Conservation (phyloP, 1,140 invertebrate genomes). For the Saccostrea echinata region DNA sequence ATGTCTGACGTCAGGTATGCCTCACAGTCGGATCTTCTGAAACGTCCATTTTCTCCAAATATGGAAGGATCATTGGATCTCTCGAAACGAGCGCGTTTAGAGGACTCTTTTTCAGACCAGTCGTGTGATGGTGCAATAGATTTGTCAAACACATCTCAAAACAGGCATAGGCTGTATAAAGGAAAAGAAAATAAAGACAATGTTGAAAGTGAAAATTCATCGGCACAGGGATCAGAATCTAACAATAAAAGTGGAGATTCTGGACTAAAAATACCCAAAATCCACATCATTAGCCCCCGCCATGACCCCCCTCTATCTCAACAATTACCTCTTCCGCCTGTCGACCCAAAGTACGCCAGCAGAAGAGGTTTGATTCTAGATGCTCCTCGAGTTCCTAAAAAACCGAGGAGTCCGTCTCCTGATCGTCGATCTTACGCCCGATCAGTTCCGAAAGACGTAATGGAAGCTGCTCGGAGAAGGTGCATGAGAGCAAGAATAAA, state of each 20-base stretch:
- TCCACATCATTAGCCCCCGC: slow-evolving; percentile 71
- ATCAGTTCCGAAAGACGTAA: slow-evolving; percentile 72
- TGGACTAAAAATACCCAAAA: slow-evolving; percentile 67
- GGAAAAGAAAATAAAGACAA: slow-evolving; percentile 62
- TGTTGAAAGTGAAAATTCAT: slow-evolving; percentile 37
- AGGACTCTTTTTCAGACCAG: slow-evolving; percentile 44
- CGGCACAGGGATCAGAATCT: slow-evolving; percentile 56
- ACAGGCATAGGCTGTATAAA: slow-evolving; percentile 36
- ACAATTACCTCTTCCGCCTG: slow-evolving; percentile 70
- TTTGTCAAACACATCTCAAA: slow-evolving; percentile 57
- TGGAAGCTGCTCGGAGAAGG: slow-evolving; percentile 69
- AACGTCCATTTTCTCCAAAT: slow-evolving; percentile 61
- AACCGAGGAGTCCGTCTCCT: slow-evolving; percentile 70
- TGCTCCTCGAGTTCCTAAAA: slow-evolving; percentile 71
- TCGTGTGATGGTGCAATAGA: slow-evolving; percentile 66
- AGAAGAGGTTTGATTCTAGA: slow-evolving; percentile 75
- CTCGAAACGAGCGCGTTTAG: slow-evolving; percentile 25
- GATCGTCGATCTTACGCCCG: slow-evolving; percentile 72
- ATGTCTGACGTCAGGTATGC: slow-evolving; percentile 45
- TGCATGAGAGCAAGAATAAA: slow-evolving; percentile 69
- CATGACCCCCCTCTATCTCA: slow-evolving; percentile 66
- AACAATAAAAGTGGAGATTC: slow-evolving; percentile 47
- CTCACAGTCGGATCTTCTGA: slow-evolving; percentile 45
- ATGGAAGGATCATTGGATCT: slow-evolving; percentile 59
- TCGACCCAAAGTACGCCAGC: slow-evolving; percentile 72